These are phyloP conservation scores for Gyps fulvus DNA, from an alignment of 2,113 vertebrate genomes.

Conservation along the genomic window DNA sequence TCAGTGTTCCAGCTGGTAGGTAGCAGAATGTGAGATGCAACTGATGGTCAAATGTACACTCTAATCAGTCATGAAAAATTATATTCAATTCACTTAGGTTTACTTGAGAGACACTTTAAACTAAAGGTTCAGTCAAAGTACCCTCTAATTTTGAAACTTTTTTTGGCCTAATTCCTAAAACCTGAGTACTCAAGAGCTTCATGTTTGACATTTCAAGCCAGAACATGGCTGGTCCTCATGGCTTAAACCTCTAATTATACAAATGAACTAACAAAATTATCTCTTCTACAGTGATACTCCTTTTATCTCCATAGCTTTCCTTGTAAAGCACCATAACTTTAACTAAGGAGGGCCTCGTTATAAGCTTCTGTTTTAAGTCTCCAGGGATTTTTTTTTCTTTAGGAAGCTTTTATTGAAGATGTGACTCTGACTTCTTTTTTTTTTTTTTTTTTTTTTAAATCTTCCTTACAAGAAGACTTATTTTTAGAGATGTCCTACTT, in stretches of 20 bases:
- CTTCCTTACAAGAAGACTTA: not conserved
- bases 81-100: slow-evolving; percentile 6
- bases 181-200: not conserved
- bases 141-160: not conserved
- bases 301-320: not conserved
- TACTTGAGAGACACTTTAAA: not conserved
- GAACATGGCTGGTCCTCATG: not conserved
- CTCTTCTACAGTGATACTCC: not conserved
- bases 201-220: not conserved
- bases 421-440: not conserved
- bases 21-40: slow-evolving; percentile 35
- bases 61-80: slow-evolving; percentile 12
- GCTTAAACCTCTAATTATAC: not conserved
- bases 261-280: not conserved
- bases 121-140: not conserved
- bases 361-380: not conserved
- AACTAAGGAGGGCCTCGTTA: not conserved
- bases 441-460: not conserved
- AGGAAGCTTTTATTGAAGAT: not conserved
- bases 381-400: not conserved
- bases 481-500: not conserved
- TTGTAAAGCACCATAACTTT: not conserved
- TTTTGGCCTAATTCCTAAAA: not conserved
- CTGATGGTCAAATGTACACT: not conserved
- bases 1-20: slow-evolving; percentile 55